Evolutionary conservation across 2,888 invertebrate genomes (phyloP), one percentile per base, ranked within the genome.

Genomic region (Lasioglossum oenotherae): DNA sequence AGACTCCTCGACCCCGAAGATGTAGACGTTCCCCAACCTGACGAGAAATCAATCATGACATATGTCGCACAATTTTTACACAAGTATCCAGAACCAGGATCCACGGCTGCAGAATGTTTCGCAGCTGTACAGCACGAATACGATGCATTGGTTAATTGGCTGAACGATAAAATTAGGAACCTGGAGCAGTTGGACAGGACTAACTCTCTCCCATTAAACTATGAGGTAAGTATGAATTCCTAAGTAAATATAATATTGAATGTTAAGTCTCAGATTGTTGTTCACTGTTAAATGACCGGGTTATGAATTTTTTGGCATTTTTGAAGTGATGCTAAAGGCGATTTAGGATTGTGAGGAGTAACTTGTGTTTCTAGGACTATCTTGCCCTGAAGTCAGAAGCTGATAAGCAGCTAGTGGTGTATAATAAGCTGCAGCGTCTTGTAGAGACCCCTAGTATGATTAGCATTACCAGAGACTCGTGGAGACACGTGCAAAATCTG

Each of bases 21-120:
- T 95, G 99, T 99, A 77, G 99, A 99, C 95, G 99, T 99, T 44
- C 97, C 98, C 46, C 98, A 98, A 94, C 99, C 99, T 6, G 99
- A 99, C 95, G 99, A 99, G 95, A 98, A 98, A 95, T 99, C 99
- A 87, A 98, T 99, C 92, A 99, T 99, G 99, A 99, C 99, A 49
- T 99, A 99, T 95, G 99, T 99, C 87, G 99, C 99, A 67, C 99
- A 99, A 96, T 99, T 99, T 96, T 96, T 99, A 94, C 99, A 99
- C 95, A 98, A 99, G 96, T 98, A 98, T 96, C 98, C 98, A 74
- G 98, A 98, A 96, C 98, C 98, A 77, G 98, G 97, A 95, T 97
- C 97, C 90, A 97, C 97, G 85, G 97, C 97, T 87, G 96, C 97
- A 35, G 97, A 97, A 93, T 97, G 97, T 83, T 97, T 98, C 91